These are phyloP conservation scores for Thripadectes ignobilis DNA, from an alignment of 2,797 vertebrate genomes.

Conservation along the genomic window DNA sequence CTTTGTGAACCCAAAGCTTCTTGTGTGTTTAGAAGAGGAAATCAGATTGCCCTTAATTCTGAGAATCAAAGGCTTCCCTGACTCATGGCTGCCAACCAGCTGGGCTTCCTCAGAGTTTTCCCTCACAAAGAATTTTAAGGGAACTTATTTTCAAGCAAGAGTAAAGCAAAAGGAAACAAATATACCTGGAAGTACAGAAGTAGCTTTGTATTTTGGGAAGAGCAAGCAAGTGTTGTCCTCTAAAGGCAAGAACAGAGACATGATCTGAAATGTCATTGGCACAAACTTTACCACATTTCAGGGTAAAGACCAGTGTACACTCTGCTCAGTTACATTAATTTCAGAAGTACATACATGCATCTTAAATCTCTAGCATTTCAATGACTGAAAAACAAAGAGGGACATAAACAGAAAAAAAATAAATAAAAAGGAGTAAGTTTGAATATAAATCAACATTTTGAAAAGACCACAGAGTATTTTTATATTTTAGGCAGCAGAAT, in stretches of 20 bases:
- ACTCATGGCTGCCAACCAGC: not conserved
- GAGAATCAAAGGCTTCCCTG: not conserved
- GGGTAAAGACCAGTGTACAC: not conserved
- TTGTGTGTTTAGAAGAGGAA: not conserved
- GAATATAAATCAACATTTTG: not conserved
- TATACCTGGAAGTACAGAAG: not conserved
- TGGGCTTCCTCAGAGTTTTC: not conserved
- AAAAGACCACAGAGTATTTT: not conserved
- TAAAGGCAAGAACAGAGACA: not conserved
- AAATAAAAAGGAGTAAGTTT: not conserved
- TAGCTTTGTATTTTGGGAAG: not conserved
- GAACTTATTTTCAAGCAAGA: not conserved
- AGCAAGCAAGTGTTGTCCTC: not conserved
- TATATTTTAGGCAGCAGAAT: not conserved
- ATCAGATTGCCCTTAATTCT: constrained; percentile 1
- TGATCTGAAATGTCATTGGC: not conserved
- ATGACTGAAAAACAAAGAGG: not conserved
- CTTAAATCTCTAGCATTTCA: not conserved
- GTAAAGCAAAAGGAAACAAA: not conserved
- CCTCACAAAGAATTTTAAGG: not conserved
- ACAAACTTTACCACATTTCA: not conserved
- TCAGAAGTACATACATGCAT: not conserved
- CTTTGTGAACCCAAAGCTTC: not conserved
- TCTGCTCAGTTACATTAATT: not conserved
- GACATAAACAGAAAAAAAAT: not conserved